Percentiles rank a stretch among this genome's conserved stretches.
These are phyloP conservation scores for Carcina quercana DNA, from an alignment of 2,888 invertebrate genomes.

Conservation along the genomic window DNA sequence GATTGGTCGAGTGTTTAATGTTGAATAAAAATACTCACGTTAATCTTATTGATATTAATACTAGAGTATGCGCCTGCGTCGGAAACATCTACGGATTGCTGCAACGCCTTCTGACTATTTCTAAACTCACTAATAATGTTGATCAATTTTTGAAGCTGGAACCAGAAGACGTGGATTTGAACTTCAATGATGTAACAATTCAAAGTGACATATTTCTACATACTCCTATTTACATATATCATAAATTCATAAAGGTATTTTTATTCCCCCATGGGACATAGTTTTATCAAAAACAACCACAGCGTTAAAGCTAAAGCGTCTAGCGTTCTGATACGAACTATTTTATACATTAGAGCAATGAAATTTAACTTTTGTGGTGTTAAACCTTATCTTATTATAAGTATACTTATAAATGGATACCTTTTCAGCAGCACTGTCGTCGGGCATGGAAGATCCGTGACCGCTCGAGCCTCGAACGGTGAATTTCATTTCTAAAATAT, in stretches of 20 bases:
- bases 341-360: no score
- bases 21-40: slow-evolving; percentile 27
- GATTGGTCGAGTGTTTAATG: not conserved
- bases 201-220: no score
- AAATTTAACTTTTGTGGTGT: not conserved
- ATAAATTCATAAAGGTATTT: no score
- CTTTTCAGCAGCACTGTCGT: slow-evolving; percentile 86
- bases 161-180: slow-evolving; percentile 10
- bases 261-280: no score
- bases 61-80: slow-evolving; percentile 33
- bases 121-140: slow-evolving; percentile 33
- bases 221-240: no score
- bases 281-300: no score
- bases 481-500: slow-evolving; percentile 67
- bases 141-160: slow-evolving; percentile 36
- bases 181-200: no score
- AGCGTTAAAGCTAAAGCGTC: no score
- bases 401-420: slow-evolving; percentile 21
- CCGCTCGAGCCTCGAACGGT: slow-evolving; percentile 84
- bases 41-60: slow-evolving; percentile 41
- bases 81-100: slow-evolving; percentile 13
- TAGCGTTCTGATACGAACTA: no score
- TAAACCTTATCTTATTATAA: not conserved
- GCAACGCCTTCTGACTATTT: slow-evolving; percentile 26
- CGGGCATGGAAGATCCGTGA: slow-evolving; percentile 84